Evolutionary conservation across 2,797 vertebrate species (phyloP).

Genomic region (Notolabrus celidotus): DNA sequence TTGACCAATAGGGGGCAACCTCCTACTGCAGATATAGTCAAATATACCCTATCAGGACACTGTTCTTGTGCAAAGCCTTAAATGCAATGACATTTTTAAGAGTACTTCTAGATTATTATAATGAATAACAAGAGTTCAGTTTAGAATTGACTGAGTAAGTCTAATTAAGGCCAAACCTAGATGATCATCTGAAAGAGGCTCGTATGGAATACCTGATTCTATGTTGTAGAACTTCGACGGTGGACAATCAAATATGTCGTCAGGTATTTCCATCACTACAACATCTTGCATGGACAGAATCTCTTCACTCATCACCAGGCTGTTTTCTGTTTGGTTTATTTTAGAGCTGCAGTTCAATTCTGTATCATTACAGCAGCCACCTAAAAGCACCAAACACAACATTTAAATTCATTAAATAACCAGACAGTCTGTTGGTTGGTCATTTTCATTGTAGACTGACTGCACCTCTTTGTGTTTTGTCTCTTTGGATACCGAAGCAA

Average conservation of each 20-base stretch:
- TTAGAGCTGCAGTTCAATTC: background rate
- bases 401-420: background rate
- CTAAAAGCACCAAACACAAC: slow-evolving; percentile 25
- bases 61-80: too few relatives aligned
- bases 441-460: background rate
- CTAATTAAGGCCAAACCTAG: background rate
- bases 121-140: background rate
- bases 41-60: too few relatives aligned
- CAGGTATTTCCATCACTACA: fast-evolving
- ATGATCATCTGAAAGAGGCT: background rate
- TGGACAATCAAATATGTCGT: fast-evolving
- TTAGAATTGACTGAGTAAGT: too few relatives aligned
- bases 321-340: fast-evolving
- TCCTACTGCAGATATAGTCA: slow-evolving; percentile 35
- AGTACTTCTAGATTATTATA: too few relatives aligned
- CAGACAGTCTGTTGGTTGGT: background rate
- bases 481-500: background rate
- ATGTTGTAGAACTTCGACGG: fast-evolving
- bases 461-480: background rate
- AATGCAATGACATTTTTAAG: too few relatives aligned
- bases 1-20: slow-evolving; percentile 53
- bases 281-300: slow-evolving; percentile 13
- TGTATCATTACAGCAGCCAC: fast-evolving
- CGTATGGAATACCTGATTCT: background rate
- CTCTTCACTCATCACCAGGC: fast-evolving